Conservation (phyloP, 2,113 vertebrate genomes). For the Asarcornis scutulata region DNA sequence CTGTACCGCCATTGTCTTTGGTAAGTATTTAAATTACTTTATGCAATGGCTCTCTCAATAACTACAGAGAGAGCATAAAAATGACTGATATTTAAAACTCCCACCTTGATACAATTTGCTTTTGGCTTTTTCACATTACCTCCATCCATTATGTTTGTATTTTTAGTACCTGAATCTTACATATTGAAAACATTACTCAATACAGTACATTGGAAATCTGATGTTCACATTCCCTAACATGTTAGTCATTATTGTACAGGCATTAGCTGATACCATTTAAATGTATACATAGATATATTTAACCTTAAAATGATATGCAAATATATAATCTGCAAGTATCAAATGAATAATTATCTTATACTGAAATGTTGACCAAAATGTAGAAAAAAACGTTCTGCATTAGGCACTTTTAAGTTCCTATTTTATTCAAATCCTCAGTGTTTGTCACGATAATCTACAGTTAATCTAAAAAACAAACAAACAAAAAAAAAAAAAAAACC, state of each 20-base stretch:
- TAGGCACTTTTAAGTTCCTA: not conserved
- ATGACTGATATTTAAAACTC: not conserved
- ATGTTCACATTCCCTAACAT: not conserved
- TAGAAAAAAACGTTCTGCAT: not conserved
- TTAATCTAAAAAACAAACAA: not conserved
- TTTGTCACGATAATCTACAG: not conserved
- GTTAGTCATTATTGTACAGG: accelerated
- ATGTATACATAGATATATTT: not conserved
- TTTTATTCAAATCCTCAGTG: not conserved
- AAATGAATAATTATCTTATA: not conserved
- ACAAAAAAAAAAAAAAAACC: no score
- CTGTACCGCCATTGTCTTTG: not conserved
- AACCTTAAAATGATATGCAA: not conserved
- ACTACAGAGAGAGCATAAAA: not conserved
- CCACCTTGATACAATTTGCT: not conserved
- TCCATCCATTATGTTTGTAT: not conserved
- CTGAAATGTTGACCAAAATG: not conserved
- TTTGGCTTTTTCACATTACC: not conserved
- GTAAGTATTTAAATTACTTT: not conserved
- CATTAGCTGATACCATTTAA: not conserved
- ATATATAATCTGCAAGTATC: not conserved
- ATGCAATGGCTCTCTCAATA: not conserved
- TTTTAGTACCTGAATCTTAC: not conserved
- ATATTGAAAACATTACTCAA: not conserved
- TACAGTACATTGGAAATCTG: not conserved